A percentile compares a stretch with the other conserved stretches of the same genome.
phyloP scores from a whole-genome alignment of 2,113 vertebrate species.

The Zosterops japonicus region DNA sequence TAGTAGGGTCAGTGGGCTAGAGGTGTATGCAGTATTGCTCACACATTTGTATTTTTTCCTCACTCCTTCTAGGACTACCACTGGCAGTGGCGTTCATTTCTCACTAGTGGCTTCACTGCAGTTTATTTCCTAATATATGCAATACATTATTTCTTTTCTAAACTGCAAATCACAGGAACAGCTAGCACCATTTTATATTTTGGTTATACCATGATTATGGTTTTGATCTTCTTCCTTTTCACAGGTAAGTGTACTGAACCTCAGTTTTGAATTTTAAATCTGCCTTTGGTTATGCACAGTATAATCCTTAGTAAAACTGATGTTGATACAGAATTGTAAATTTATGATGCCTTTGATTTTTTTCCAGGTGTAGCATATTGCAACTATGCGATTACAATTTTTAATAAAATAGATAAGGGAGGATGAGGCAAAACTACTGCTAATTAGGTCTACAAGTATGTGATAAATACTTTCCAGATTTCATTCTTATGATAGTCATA shows the following conservation, averaged over 20 bases:
- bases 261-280: not conserved
- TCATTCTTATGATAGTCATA: not conserved
- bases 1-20: not conserved
- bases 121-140: constrained; percentile 95
- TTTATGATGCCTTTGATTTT: not conserved
- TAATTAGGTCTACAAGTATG: not conserved
- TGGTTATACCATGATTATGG: constrained; percentile 95
- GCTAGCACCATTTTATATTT: constrained; percentile 94
- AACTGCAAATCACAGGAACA: constrained; percentile 90
- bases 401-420: not conserved
- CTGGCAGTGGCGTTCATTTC: constrained; percentile 98
- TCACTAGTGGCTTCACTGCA: constrained; percentile 96
- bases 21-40: not conserved
- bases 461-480: not conserved
- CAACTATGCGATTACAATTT: not conserved
- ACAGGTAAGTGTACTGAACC: constrained; percentile 77
- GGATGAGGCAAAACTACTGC: not conserved
- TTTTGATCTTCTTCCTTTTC: constrained; percentile 94
- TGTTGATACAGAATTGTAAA: not conserved
- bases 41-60: not conserved
- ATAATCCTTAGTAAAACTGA: not conserved
- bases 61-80: constrained; percentile 87
- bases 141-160: constrained; percentile 92
- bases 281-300: not conserved
- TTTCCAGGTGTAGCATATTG: not conserved